Percentiles rank a stretch among this genome's conserved stretches.
Conservation (phyloP, 2,113 vertebrate genomes). For the Erpornis zantholeuca region DNA sequence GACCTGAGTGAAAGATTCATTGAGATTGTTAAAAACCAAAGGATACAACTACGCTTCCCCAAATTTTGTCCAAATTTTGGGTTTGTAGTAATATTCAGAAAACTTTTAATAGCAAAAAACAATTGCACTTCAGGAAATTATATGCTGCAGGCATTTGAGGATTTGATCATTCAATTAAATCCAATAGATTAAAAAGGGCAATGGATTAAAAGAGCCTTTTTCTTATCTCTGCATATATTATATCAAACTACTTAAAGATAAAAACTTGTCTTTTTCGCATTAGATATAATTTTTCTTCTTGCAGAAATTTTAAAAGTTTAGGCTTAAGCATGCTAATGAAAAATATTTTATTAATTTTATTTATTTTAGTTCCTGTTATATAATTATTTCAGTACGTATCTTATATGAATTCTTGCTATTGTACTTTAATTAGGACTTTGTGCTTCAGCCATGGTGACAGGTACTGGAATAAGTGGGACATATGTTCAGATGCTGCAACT, state of each 20-base stretch:
- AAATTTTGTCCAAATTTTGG: not conserved
- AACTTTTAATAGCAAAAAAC: not conserved
- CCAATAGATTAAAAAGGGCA: not conserved
- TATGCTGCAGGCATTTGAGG: not conserved
- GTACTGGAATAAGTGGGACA: not conserved
- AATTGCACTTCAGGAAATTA: not conserved
- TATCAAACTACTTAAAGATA: not conserved
- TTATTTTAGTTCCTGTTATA: not conserved
- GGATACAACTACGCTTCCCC: not conserved
- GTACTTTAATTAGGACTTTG: not conserved
- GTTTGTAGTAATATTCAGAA: not conserved
- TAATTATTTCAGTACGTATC: not conserved
- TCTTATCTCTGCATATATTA: not conserved
- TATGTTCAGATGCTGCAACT: not conserved
- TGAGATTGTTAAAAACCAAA: not conserved
- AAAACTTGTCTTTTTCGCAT: not conserved
- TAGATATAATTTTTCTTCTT: not conserved
- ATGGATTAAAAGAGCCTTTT: not conserved
- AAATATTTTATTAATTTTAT: not conserved
- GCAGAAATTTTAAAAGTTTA: not conserved
- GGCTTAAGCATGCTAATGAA: not conserved
- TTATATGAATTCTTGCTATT: not conserved
- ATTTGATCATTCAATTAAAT: not conserved
- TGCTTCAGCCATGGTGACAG: not conserved
- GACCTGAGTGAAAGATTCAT: not conserved